A percentile compares a stretch with the other conserved stretches of the same genome.
Conservation (phyloP, 1,140 invertebrate genomes). For the Chironomus striatipennis region DNA sequence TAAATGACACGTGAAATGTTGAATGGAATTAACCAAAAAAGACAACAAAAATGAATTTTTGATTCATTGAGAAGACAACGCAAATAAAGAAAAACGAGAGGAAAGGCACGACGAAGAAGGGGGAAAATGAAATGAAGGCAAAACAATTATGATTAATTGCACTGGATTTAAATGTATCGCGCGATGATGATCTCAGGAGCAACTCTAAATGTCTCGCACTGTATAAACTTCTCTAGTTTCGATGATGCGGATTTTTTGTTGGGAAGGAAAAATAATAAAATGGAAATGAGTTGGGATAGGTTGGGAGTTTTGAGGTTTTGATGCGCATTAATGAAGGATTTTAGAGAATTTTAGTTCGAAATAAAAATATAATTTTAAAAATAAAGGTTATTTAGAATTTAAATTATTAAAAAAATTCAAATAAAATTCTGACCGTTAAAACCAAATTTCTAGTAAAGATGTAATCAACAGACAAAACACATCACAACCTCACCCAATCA, state of each 20-base stretch:
- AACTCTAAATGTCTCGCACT: neutral
- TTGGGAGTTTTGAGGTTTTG: no score
- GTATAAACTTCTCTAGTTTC: neutral
- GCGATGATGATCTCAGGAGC: neutral
- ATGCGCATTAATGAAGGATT: no score
- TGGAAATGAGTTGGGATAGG: neutral
- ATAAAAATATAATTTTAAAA: no score
- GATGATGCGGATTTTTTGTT: neutral
- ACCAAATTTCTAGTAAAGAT: no score
- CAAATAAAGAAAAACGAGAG: no score
- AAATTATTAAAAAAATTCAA: no score
- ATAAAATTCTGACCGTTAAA: no score
- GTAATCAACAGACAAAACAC: no score
- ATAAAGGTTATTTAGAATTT: no score
- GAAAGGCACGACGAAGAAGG: no score
- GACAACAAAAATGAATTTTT: neutral
- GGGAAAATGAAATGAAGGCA: neutral
- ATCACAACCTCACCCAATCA: no score
- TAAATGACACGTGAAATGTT: slow-evolving; percentile 8
- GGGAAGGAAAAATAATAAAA: neutral
- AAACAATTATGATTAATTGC: slow-evolving; percentile 14
- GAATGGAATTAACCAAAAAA: neutral
- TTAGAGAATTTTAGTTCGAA: no score
- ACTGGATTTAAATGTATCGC: slow-evolving; percentile 7
- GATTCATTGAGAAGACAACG: neutral